Percentiles rank a stretch among this genome's conserved stretches.
Evolutionary conservation across 1,140 invertebrate species (phyloP).

Genomic region (Orchestia grillus): DNA sequence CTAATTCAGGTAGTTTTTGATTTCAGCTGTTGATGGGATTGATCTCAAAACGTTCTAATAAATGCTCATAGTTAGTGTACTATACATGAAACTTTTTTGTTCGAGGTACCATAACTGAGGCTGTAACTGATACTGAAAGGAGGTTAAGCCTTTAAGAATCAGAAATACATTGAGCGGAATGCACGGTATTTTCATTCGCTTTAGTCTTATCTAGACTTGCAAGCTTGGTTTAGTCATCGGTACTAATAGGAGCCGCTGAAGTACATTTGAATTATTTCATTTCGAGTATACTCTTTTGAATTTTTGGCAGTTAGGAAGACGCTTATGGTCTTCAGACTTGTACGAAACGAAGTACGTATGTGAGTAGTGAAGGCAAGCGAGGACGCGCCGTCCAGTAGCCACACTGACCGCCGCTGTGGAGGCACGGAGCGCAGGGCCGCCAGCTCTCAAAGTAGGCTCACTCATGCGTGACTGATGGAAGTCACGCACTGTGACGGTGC

Average conservation of each 20-base stretch:
- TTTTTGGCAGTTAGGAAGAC: neutral
- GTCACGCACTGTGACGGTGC: conserved; percentile 29
- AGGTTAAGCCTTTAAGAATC: neutral
- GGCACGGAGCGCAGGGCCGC: neutral
- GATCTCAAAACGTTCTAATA: too few relatives aligned
- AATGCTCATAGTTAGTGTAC: too few relatives aligned
- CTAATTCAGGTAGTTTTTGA: too few relatives aligned
- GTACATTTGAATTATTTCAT: neutral
- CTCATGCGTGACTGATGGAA: conserved; percentile 42
- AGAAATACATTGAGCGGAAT: neutral
- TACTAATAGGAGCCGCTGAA: neutral
- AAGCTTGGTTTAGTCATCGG: neutral
- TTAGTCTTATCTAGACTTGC: neutral
- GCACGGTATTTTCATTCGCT: neutral
- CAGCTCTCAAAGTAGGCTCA: conserved; percentile 1
- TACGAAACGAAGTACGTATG: neutral
- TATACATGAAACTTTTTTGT: neutral
- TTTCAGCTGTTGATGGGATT: too few relatives aligned
- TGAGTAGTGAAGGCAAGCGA: neutral
- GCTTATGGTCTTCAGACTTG: neutral
- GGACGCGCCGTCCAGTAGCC: neutral
- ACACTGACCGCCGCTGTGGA: conserved; percentile 1
- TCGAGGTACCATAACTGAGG: neutral
- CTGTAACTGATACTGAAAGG: neutral
- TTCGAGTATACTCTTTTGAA: neutral